These are phyloP conservation scores for Antheraea pernyi DNA, from an alignment of 1,140 invertebrate genomes.

Conservation along the genomic window DNA sequence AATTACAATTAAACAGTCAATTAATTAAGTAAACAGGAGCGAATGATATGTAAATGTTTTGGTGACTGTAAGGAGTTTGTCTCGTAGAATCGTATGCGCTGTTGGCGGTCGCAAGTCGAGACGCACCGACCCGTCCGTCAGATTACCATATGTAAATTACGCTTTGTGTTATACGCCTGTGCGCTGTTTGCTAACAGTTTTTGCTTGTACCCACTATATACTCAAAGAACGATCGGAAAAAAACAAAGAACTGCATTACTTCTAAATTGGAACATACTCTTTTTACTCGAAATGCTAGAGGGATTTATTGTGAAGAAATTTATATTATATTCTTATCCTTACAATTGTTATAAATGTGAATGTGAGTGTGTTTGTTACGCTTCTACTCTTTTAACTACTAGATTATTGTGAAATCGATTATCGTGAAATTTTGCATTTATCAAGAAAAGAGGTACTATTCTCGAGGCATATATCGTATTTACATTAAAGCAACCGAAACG, in stretches of 20 bases:
- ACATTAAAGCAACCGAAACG: too few relatives aligned
- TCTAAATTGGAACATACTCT: conserved; percentile 2
- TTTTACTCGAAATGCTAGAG: background rate
- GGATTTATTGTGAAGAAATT: background rate
- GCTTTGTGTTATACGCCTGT: conserved; percentile 31
- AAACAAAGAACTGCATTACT: background rate
- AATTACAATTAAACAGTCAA: background rate
- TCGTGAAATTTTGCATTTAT: too few relatives aligned
- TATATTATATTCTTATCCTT: background rate
- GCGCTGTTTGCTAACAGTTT: conserved; percentile 39
- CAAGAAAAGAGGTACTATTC: too few relatives aligned
- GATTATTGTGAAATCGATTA: too few relatives aligned
- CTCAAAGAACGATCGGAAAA: conserved; percentile 19
- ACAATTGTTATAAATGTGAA: too few relatives aligned
- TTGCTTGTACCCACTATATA: conserved; percentile 33
- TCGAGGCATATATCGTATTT: too few relatives aligned
- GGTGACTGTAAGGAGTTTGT: background rate
- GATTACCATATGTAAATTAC: conserved; percentile 55
- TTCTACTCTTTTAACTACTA: too few relatives aligned
- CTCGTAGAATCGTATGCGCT: conserved; percentile 20
- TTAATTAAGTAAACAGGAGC: conserved; percentile 1
- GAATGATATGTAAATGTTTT: background rate
- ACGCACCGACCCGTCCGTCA: conserved; percentile 29
- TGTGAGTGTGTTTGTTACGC: too few relatives aligned
- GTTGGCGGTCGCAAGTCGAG: conserved; percentile 31